Percentiles rank a stretch among this genome's conserved stretches.
Conservation (phyloP, 23 tunicate species). For the Styela plicata region DNA sequence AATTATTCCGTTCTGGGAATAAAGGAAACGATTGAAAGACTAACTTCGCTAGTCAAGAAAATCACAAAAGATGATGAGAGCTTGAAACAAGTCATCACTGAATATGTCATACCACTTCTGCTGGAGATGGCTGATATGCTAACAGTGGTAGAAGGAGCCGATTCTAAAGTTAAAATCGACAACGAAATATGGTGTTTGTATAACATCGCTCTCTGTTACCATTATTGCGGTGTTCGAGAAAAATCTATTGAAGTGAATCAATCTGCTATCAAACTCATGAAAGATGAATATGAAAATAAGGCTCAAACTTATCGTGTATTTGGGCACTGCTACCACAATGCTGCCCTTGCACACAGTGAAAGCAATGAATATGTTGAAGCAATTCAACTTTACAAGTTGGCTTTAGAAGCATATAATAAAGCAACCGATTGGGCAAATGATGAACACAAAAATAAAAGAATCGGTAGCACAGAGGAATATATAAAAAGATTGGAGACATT, state of each 20-base stretch:
- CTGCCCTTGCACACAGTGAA: not conserved
- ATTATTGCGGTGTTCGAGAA: not conserved
- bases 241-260: not conserved
- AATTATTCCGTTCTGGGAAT: not conserved
- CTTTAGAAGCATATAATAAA: not conserved
- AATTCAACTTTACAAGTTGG: not conserved
- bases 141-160: not conserved
- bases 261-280: not conserved
- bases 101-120: not conserved
- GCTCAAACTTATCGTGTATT: not conserved
- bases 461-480: not conserved
- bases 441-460: not conserved
- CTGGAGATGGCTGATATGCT: not conserved
- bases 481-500: no score
- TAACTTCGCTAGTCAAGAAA: not conserved
- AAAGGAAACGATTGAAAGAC: not conserved
- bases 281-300: not conserved
- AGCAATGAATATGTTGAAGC: not conserved
- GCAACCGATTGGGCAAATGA: not conserved
- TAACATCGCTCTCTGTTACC: slow-evolving; percentile 10
- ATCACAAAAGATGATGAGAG: not conserved
- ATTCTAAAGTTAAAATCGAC: not conserved
- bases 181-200: slow-evolving; percentile 13
- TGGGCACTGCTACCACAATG: slow-evolving; percentile 1
- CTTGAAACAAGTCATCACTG: not conserved